Evolutionary conservation across 2,797 vertebrate genomes (phyloP).

Genomic region (Clarias pachynema): DNA sequence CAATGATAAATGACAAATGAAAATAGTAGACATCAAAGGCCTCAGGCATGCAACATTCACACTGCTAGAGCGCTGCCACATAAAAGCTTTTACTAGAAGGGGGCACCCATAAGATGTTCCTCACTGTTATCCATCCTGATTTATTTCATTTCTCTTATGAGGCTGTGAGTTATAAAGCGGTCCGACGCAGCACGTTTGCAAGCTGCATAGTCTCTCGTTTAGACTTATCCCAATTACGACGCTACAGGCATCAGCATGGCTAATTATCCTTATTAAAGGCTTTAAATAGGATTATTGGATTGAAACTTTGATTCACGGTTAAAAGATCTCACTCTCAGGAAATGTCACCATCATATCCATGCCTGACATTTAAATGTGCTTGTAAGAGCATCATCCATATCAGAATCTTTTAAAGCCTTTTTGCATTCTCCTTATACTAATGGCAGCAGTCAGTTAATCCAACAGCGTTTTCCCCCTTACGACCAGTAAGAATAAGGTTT

Average conservation of each 20-base stretch:
- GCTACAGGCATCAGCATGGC: slow-evolving; percentile 23
- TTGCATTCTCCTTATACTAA: slow-evolving; percentile 18
- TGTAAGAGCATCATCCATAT: slow-evolving; percentile 20
- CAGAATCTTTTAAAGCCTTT: slow-evolving; percentile 7
- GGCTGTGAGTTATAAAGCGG: background rate
- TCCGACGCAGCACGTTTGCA: slow-evolving; percentile 7
- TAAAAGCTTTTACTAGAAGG: slow-evolving; percentile 39
- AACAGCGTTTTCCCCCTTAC: background rate
- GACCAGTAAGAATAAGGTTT: slow-evolving; percentile 42
- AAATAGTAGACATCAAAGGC: slow-evolving; percentile 30
- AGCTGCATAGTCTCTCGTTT: slow-evolving; percentile 31
- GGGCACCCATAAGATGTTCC: slow-evolving; percentile 32
- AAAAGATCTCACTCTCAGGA: slow-evolving; percentile 24
- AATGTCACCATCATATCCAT: slow-evolving; percentile 1
- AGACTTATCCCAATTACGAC: slow-evolving; percentile 26
- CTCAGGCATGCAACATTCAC: slow-evolving; percentile 13
- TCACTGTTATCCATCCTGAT: slow-evolving; percentile 38
- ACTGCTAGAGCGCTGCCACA: slow-evolving; percentile 33
- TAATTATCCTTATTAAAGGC: slow-evolving; percentile 40
- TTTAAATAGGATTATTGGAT: slow-evolving; percentile 39
- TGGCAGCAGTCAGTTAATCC: background rate
- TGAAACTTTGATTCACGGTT: slow-evolving; percentile 19
- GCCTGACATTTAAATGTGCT: slow-evolving; percentile 20
- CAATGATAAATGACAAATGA: slow-evolving; percentile 44
- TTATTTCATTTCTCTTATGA: slow-evolving; percentile 35